Evolutionary conservation across 2,113 vertebrate species (phyloP), one percentile per base, ranked within the genome.

Genomic region (Zapornia atra): DNA sequence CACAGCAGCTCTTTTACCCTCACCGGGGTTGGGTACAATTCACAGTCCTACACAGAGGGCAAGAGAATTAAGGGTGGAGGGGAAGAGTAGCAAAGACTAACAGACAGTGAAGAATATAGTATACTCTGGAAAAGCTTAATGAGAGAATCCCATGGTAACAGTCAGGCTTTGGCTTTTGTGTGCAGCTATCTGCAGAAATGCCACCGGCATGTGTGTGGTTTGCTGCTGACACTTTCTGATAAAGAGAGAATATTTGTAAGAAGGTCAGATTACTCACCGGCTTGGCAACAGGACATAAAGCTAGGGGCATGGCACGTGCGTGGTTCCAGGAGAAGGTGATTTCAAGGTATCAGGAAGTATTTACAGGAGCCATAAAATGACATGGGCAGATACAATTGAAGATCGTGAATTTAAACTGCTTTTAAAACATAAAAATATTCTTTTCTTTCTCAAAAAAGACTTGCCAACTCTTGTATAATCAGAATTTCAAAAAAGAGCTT

Each of bases 111-210:
- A 87, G 48, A 83, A 87, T 57, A 31, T 9, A 48, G 69, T 56
- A 22, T 51, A 96, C 71, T 84, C 81, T 29, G 56, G 46, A 93
- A 84, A 75, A 91, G 15, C 59, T 88, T 79, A 95, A 95, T 80
- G 80, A 95, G 63, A 81, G 48, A 92, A 94, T 94, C 92, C 86
- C 88, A 94, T 94, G 87, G 91, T 84, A 95, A 96, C 82, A 1
- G 0, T 76, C 84, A 83, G 77, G 64, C 70, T 87, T 56, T 53
- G 38, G 46, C 29, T 87, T 85, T 89, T 77, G 33, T 69, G 56
- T 3, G 7, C 40, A 76, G 68, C 46, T 91, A 40, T 86, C 86
- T 78, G 31, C 83, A 90, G 68, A 82, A 94, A 75, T 56, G 42
- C 42, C 48, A 81, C 26, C 0, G 3, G 66, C 63, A 61, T 15